A percentile compares a stretch with the other conserved stretches of the same genome.
phyloP scores from a whole-genome alignment of 2,113 vertebrate genomes.

The Tyto alba region DNA sequence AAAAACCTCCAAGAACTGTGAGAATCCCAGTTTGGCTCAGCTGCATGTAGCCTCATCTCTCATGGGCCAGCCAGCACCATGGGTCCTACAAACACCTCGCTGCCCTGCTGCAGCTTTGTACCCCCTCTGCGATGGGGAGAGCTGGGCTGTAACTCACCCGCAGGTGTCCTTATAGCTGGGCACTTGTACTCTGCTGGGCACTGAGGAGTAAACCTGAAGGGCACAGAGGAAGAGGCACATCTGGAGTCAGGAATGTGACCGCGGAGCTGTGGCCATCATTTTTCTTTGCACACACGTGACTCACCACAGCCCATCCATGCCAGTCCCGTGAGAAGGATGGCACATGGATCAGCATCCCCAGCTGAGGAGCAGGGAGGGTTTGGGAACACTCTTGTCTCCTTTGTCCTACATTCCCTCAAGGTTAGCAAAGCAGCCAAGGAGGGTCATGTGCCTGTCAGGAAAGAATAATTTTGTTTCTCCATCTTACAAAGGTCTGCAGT shows the following conservation, averaged over 20 bases:
- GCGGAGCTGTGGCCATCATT: background rate
- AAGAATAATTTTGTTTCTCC: background rate
- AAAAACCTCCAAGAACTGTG: background rate
- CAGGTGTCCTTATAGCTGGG: background rate
- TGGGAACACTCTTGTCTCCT: background rate
- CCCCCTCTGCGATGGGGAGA: background rate
- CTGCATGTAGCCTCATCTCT: background rate
- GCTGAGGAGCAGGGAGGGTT: background rate
- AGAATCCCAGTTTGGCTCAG: background rate
- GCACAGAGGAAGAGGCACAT: background rate
- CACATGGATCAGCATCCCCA: background rate
- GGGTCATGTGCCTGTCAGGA: rapidly evolving
- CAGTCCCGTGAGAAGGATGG: background rate
- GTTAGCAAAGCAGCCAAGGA: background rate
- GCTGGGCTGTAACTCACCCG: background rate
- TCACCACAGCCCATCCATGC: background rate
- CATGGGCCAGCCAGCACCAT: background rate
- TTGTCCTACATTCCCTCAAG: background rate
- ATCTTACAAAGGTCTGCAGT: background rate
- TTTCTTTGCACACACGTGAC: background rate
- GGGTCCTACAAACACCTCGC: background rate
- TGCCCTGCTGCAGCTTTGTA: background rate
- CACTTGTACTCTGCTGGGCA: background rate
- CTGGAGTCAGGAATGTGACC: background rate
- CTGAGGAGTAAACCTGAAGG: background rate